phyloP scores from a whole-genome alignment of 2,797 vertebrate genomes.

The Vultur gryphus region DNA sequence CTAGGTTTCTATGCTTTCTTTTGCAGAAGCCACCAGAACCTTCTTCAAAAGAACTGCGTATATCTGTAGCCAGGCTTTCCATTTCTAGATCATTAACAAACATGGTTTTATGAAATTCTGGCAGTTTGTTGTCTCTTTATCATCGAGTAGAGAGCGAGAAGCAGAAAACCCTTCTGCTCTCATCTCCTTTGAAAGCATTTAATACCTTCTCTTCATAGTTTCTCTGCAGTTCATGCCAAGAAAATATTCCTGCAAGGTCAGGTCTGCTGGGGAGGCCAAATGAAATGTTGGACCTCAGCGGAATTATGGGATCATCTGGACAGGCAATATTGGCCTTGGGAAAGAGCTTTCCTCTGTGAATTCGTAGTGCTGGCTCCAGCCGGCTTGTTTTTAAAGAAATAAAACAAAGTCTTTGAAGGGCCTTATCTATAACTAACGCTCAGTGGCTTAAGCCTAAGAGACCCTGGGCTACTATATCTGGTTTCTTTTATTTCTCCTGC shows the following conservation, averaged over 20 bases:
- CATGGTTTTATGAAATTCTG: not conserved
- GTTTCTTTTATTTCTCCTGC: not conserved
- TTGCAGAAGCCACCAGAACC: not conserved
- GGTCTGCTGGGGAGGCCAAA: conserved; percentile 2
- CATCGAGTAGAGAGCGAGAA: not conserved
- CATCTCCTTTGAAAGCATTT: not conserved
- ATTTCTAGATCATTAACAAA: conserved; percentile 27
- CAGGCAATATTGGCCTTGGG: conserved; percentile 25
- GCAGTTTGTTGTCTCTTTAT: not conserved
- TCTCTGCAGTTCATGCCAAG: not conserved
- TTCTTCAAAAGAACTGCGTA: conserved; percentile 3
- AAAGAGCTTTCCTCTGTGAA: not conserved
- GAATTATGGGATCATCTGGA: conserved; percentile 39
- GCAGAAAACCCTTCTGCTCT: not conserved
- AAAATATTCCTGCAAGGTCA: conserved; percentile 44
- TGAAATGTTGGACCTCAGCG: not conserved
- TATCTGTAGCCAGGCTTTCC: not conserved
- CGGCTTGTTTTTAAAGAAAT: conserved; percentile 7
- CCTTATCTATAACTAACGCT: conserved; percentile 17
- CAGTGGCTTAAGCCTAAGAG: not conserved
- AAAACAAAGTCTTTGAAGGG: conserved; percentile 16
- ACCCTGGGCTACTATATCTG: not conserved
- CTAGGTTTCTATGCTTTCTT: not conserved
- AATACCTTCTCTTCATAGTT: not conserved
- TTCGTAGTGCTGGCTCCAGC: not conserved